Base-by-base conservation (phyloP, 2,888 invertebrate species). In the Amorpha juglandis region DNA sequence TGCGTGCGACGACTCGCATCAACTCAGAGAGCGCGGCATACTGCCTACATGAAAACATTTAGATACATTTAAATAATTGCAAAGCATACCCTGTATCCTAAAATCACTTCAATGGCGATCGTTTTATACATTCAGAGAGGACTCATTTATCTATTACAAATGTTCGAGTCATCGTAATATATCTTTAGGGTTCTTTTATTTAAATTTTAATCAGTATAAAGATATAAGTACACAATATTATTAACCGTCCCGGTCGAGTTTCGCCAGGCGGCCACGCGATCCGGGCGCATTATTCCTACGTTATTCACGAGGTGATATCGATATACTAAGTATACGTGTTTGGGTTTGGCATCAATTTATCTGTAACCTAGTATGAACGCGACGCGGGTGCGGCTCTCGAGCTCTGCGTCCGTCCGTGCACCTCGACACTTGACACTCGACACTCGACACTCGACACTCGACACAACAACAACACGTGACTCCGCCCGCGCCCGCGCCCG, bases 21-120 rank as follows among this genome's bases (percentile, higher is more conserved):
- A 81, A 79, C 78, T 82, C 83, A 77, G 84, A 78, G 84, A 83
- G 77, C 81, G 38, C 78, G 90, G 88, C 88, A 82, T 85, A 78
- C 87, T 90, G 92, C 90, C 91, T 87, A 89, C 87, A 85, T 89
- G 90, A 90, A 88, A 93, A 93, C 89, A 90, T 94, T 94, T 95
- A 91, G 92, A 92, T 88, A 95, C 94, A 95, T 95, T 94, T 95
- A 96, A 96, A 96, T 96, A 97, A 96, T 96, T 96, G 96, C 96
- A 96, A 97, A 96, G 96, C 96, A 96, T 97, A 97, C 97, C 97
- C 97, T 97, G 97, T 97, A 97, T 97, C 97, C 97, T 97, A 96
- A 95, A 95, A 95, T 96, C 96, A 96, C 96, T 95, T 95, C 94
- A 94, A 94, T 94, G 94, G 94, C 94, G 91, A 92, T 93, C 86